These are phyloP conservation scores for Cololabis saira DNA, from an alignment of 2,113 vertebrate genomes.

Conservation along the genomic window DNA sequence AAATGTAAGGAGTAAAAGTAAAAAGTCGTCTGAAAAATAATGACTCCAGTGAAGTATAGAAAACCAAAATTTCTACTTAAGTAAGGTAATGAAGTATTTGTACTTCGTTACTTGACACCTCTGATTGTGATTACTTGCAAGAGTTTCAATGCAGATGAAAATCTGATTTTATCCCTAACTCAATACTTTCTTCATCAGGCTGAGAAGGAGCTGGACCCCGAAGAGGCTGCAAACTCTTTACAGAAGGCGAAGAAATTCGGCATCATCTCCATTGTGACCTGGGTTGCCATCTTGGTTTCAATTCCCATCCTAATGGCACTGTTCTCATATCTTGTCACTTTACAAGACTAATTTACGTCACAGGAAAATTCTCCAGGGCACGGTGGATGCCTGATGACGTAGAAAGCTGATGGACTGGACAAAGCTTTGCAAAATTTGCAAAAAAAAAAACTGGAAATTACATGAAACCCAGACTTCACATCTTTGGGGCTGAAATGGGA, in stretches of 20 bases:
- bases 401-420: not conserved
- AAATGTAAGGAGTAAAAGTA: no score
- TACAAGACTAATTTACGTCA: conserved; percentile 70
- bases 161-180: not conserved
- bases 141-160: no score
- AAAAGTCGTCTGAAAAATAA: no score
- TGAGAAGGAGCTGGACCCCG: not conserved
- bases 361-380: rapidly evolving
- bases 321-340: conserved; percentile 81
- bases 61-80: no score
- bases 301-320: conserved; percentile 70
- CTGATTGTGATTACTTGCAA: no score
- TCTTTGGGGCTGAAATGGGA: not conserved
- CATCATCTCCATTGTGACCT: conserved; percentile 75
- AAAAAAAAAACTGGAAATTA: not conserved
- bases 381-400: no score
- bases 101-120: no score
- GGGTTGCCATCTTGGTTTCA: conserved; percentile 63
- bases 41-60: no score
- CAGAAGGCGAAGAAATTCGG: conserved; percentile 63
- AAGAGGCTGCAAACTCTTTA: rapidly evolving
- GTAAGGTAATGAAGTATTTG: no score
- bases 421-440: not conserved
- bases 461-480: not conserved
- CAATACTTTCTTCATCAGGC: conserved; percentile 39